Evolutionary conservation across 2,888 invertebrate species (phyloP), one percentile per base, ranked within the genome.

Genomic region (Mechanitis messenoides): DNA sequence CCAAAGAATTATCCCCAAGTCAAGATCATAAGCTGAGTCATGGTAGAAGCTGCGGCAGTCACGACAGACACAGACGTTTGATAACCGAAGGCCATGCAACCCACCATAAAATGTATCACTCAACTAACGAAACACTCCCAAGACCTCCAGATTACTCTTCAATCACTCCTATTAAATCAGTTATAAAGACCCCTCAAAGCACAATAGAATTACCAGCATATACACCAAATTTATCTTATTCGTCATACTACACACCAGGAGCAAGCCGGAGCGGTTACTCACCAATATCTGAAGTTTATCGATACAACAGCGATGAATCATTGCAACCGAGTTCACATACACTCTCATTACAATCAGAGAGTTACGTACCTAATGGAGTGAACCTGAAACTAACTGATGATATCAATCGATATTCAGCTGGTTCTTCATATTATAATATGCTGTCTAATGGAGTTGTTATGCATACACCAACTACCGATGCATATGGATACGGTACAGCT

Each of bases 11-110:
- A 58, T 88, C 88, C 3, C 81, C 87, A 1, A 81, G 70, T 69
- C 86, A 81, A 72, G 90, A 87, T 65, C 88, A 86, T 65, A 90
- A 88, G 71, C 75, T 84, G 76, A 85, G 82, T 69, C 88, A 88
- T 46, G 85, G 84, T 47, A 81, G 87, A 77, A 81, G 85, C 69
- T 90, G 90, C 55, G 83, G 88, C 7, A 90, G 89, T 2, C 90
- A 88, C 61, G 90, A 90, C 58, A 78, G 87, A 45, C 85, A 87
- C 64, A 76, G 87, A 65, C 81, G 87, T 6, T 74, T 84, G 2
- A 71, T 91, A 4, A 81, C 85, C 3, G 91, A 91, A 45, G 81
- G 80, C 46, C 85, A 90, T 59, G 74, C 83, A 20, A 74, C 78
- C 53, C 87, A 87, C 62, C 86, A 87, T 68, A 89, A 87, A 76